Evolutionary conservation across 2,113 vertebrate genomes (phyloP).

Genomic region (Notothenia rossii): DNA sequence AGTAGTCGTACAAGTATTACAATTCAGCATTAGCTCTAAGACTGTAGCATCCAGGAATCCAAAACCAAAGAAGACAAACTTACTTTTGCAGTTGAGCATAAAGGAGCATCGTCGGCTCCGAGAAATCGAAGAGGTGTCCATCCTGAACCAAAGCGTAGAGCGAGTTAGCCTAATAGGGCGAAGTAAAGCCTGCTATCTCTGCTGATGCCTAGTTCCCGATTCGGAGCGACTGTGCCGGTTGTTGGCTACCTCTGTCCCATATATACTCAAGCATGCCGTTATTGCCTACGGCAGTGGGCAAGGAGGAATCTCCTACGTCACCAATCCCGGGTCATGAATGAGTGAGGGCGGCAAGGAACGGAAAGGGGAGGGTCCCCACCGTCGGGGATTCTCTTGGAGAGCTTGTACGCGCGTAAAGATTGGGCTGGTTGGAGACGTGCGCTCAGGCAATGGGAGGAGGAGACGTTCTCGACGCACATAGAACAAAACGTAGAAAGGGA

Average conservation of each 20-base stretch:
- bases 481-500: conserved; percentile 44
- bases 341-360: conserved; percentile 81
- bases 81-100: conserved; percentile 83
- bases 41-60: background rate
- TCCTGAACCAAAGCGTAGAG: conserved; percentile 88
- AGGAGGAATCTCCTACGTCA: conserved; percentile 87
- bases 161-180: conserved; percentile 85
- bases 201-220: conserved; percentile 87
- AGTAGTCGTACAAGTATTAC: background rate
- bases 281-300: conserved; percentile 85
- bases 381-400: conserved; percentile 71
- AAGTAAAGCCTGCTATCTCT: conserved; percentile 86
- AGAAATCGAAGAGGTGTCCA: conserved; percentile 83
- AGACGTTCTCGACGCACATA: conserved; percentile 65
- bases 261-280: conserved; percentile 78
- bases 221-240: conserved; percentile 85
- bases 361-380: conserved; percentile 72
- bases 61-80: conserved; percentile 67
- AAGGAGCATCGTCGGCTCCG: conserved; percentile 85
- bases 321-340: conserved; percentile 77
- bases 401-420: conserved; percentile 69
- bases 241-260: conserved; percentile 62
- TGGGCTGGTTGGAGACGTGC: conserved; percentile 67
- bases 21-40: background rate
- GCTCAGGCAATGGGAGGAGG: conserved; percentile 65